Evolutionary conservation across 1,140 invertebrate genomes (phyloP).

Genomic region (Drosophila sucinea): DNA sequence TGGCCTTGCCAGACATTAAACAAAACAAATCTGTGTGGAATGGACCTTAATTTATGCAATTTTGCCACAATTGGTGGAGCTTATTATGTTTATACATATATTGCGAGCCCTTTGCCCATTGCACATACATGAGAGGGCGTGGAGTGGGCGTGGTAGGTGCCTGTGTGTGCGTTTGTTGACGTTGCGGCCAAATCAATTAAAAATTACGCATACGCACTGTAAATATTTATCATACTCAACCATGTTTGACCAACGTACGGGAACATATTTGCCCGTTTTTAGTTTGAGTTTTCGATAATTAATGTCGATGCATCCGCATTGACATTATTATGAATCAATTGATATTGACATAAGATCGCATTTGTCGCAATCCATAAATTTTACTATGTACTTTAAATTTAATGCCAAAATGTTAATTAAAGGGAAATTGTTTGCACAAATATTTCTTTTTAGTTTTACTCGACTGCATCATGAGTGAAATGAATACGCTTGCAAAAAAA

Average conservation of each 20-base stretch:
- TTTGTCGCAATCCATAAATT: conserved; percentile 19
- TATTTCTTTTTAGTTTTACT: conserved; percentile 29
- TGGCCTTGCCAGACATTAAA: conserved; percentile 39
- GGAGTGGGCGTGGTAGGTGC: conserved; percentile 20
- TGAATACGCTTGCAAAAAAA: conserved; percentile 50
- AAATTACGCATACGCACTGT: conserved; percentile 78
- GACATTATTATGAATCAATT: conserved; percentile 38
- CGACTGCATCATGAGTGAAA: conserved; percentile 58
- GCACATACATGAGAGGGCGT: conserved; percentile 19
- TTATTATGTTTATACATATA: conserved; percentile 34
- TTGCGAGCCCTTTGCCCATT: conserved; percentile 13
- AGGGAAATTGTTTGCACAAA: conserved; percentile 55
- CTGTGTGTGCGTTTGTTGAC: conserved; percentile 55
- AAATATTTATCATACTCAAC: conserved; percentile 64
- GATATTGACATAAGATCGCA: neutral
- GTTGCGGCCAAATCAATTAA: conserved; percentile 76
- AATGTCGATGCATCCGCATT: conserved; percentile 30
- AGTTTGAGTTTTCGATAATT: conserved; percentile 43
- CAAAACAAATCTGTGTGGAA: conserved; percentile 44
- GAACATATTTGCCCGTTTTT: conserved; percentile 45
- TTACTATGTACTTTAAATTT: neutral
- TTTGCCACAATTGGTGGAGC: conserved; percentile 45
- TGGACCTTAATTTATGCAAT: conserved; percentile 73
- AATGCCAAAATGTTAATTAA: conserved; percentile 64
- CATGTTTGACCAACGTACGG: conserved; percentile 53